phyloP scores from a whole-genome alignment of 2,797 vertebrate genomes.

The Antrozous pallidus region DNA sequence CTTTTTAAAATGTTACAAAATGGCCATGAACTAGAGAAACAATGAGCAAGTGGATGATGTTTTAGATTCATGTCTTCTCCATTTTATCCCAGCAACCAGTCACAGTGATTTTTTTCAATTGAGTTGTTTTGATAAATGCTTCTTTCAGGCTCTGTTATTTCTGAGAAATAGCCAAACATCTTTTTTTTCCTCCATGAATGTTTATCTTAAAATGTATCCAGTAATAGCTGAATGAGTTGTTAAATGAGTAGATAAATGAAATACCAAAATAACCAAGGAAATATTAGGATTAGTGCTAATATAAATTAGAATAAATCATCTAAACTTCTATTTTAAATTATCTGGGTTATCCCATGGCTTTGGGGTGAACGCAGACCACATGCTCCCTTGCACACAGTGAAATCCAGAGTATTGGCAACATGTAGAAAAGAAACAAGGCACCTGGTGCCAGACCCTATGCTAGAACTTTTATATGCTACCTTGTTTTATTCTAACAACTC shows the following conservation, averaged over 20 bases:
- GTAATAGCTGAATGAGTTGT: slow-evolving; percentile 66
- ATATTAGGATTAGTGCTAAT: slow-evolving; percentile 52
- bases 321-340: slow-evolving; percentile 56
- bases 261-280: slow-evolving; percentile 67
- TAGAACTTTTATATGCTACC: slow-evolving; percentile 8
- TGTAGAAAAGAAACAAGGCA: background rate
- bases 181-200: slow-evolving; percentile 62
- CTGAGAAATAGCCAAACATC: slow-evolving; percentile 71
- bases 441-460: background rate
- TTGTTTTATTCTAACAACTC: slow-evolving; percentile 7
- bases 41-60: slow-evolving; percentile 28
- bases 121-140: slow-evolving; percentile 66
- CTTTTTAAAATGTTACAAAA: slow-evolving; percentile 32
- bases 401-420: background rate
- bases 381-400: background rate
- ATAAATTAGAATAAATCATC: slow-evolving; percentile 60
- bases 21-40: slow-evolving; percentile 29
- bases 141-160: slow-evolving; percentile 64
- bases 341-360: slow-evolving; percentile 39
- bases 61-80: slow-evolving; percentile 42
- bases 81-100: slow-evolving; percentile 19
- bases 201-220: slow-evolving; percentile 74
- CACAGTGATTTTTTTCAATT: slow-evolving; percentile 45
- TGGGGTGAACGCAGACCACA: background rate
- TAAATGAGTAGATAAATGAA: slow-evolving; percentile 69